A percentile compares a stretch with the other conserved stretches of the same genome.
phyloP scores from a whole-genome alignment of 2,797 vertebrate genomes.

The Anisognathus igniventris region DNA sequence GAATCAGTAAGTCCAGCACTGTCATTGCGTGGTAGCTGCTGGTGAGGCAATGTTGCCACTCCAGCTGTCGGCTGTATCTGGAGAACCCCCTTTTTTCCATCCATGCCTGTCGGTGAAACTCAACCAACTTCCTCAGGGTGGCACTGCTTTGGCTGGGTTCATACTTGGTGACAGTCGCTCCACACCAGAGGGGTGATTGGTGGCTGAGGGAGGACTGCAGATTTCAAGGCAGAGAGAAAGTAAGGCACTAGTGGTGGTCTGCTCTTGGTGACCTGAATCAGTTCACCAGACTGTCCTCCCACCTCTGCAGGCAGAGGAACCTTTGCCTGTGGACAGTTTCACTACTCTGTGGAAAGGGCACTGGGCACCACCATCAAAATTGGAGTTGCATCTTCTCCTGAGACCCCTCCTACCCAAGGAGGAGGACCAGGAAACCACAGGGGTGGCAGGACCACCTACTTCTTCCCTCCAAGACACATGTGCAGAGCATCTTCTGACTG shows the following conservation, averaged over 20 bases:
- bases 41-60: constrained; percentile 24
- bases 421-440: neutral
- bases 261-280: neutral
- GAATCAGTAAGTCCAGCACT: neutral
- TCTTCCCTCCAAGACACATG: neutral
- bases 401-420: neutral
- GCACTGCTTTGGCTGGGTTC: neutral
- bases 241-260: neutral
- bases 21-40: neutral
- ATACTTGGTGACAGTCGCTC: rapidly evolving
- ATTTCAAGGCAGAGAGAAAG: neutral
- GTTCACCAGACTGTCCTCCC: neutral
- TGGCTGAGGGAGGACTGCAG: neutral
- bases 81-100: neutral
- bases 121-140: neutral
- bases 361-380: neutral
- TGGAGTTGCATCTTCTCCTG: neutral
- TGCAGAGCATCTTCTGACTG: neutral
- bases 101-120: neutral
- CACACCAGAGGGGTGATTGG: rapidly evolving
- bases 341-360: neutral
- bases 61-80: neutral
- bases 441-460: neutral
- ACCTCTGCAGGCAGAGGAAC: neutral
- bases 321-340: neutral